A percentile compares a stretch with the other conserved stretches of the same genome.
phyloP scores from a whole-genome alignment of 2,113 vertebrate genomes.

The Petrocephalus microphthalmus region DNA sequence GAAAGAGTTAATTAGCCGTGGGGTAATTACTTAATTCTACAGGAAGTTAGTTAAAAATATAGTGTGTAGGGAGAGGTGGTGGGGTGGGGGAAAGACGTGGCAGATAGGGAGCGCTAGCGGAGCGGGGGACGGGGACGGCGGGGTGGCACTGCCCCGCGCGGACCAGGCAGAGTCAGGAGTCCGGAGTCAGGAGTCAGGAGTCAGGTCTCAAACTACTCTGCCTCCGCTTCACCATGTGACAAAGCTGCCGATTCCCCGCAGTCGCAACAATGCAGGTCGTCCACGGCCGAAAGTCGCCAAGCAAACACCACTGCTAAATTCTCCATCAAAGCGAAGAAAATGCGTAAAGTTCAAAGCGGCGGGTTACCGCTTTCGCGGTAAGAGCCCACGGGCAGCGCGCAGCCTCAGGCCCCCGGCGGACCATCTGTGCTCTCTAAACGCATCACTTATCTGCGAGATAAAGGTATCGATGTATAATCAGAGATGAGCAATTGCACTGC shows the following conservation, averaged over 20 bases:
- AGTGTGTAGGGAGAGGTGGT: slow-evolving; percentile 56
- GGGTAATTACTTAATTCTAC: slow-evolving; percentile 91
- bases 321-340: slow-evolving; percentile 22
- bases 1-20: slow-evolving; percentile 97
- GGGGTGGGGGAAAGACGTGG: slow-evolving; percentile 53
- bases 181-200: background rate
- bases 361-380: slow-evolving; percentile 30
- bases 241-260: background rate
- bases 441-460: slow-evolving; percentile 60
- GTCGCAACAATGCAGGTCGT: background rate
- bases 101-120: slow-evolving; percentile 52
- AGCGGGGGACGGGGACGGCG: slow-evolving; percentile 41
- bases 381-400: slow-evolving; percentile 22
- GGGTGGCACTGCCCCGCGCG: background rate
- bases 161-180: background rate
- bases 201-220: background rate
- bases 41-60: slow-evolving; percentile 49
- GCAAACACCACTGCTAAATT: slow-evolving; percentile 19
- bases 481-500: slow-evolving; percentile 48
- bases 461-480: slow-evolving; percentile 63
- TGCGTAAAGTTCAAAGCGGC: slow-evolving; percentile 31
- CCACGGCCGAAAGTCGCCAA: background rate
- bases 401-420: slow-evolving; percentile 41
- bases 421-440: slow-evolving; percentile 58
- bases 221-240: background rate